These are phyloP conservation scores for Caenorhabditis zanzibari DNA, from an alignment of 2,888 invertebrate genomes.

Conservation along the genomic window DNA sequence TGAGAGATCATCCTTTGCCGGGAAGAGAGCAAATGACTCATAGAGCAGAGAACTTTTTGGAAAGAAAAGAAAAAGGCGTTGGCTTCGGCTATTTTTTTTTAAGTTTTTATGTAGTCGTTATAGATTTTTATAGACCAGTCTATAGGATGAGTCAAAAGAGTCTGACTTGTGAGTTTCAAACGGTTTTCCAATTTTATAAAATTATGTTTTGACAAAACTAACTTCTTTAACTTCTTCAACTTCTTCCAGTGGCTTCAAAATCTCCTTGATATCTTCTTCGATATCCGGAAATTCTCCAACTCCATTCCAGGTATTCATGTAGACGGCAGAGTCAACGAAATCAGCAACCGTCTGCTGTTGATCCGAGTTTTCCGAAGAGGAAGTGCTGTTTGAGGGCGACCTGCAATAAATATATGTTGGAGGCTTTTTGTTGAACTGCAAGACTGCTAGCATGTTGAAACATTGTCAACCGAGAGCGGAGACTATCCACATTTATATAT, in stretches of 20 bases:
- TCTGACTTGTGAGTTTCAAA: neutral
- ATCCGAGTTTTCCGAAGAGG: conserved; percentile 49
- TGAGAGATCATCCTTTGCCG: conserved; percentile 17
- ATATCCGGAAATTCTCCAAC: conserved; percentile 53
- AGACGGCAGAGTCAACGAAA: conserved; percentile 21
- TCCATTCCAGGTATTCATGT: conserved; percentile 50
- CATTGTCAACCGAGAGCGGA: neutral
- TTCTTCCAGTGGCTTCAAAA: neutral
- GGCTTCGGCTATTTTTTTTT: neutral
- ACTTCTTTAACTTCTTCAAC: conserved; percentile 41
- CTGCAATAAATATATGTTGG: conserved; percentile 35
- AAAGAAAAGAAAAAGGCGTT: conserved; percentile 21
- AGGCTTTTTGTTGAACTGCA: neutral
- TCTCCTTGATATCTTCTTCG: conserved; percentile 50
- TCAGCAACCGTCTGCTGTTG: conserved; percentile 27
- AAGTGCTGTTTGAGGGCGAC: conserved; percentile 51
- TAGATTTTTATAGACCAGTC: neutral
- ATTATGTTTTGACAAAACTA: neutral
- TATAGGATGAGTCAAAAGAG: neutral
- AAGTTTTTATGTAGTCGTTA: conserved; percentile 5
- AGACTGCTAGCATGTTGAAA: neutral
- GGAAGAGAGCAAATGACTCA: neutral
- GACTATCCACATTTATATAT: conserved; percentile 24
- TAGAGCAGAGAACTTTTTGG: conserved; percentile 25
- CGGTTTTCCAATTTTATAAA: too few species aligned